These are phyloP conservation scores for Montipora foliosa DNA, from an alignment of 64 coral and sea anemone species.

Conservation along the genomic window DNA sequence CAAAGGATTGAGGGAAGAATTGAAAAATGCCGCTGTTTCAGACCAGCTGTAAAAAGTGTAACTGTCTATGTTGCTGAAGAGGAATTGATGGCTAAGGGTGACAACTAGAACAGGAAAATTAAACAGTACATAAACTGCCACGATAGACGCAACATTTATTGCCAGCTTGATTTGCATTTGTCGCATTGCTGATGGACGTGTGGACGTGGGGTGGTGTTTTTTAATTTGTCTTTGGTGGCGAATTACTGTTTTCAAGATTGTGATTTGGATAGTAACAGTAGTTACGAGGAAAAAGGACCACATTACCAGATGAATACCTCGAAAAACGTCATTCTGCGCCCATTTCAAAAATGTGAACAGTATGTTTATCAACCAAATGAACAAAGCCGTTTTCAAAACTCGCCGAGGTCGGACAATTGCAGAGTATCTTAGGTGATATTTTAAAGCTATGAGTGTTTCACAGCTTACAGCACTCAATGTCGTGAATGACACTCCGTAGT, in stretches of 20 bases:
- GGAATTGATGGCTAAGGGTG: constrained; percentile 67
- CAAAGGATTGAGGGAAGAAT: constrained; percentile 80
- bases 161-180: constrained; percentile 70
- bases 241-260: constrained; percentile 46
- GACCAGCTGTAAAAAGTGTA: constrained; percentile 87
- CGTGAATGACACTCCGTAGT: constrained; percentile 86
- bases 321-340: constrained; percentile 60
- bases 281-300: constrained; percentile 56
- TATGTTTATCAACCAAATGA: constrained; percentile 77
- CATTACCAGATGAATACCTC: constrained; percentile 60
- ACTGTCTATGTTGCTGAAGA: constrained; percentile 6
- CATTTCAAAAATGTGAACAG: constrained; percentile 67
- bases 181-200: neutral
- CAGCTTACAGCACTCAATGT: constrained; percentile 78
- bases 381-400: constrained; percentile 24
- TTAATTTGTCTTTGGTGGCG: constrained; percentile 69
- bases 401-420: constrained; percentile 30
- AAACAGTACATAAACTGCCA: constrained; percentile 62
- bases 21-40: constrained; percentile 76
- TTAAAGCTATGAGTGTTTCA: constrained; percentile 66
- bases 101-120: constrained; percentile 79
- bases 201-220: constrained; percentile 4
- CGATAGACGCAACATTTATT: constrained; percentile 77
- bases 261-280: constrained; percentile 48
- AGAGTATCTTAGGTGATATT: constrained; percentile 60